These are phyloP conservation scores for Polymixis lichenea DNA, from an alignment of 2,888 invertebrate species.

Conservation along the genomic window DNA sequence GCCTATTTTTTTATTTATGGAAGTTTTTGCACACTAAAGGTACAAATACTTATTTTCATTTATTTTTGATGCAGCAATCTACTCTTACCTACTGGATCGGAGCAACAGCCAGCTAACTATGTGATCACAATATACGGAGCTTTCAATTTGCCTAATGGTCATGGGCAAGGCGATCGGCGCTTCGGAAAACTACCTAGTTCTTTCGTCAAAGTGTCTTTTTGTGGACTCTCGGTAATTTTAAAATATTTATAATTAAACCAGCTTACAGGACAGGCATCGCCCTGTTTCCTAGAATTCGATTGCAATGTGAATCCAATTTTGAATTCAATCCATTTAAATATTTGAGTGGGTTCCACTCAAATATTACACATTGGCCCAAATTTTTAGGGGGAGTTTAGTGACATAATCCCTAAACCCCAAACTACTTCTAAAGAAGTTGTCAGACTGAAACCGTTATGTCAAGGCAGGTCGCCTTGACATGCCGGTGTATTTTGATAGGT, in stretches of 20 bases:
- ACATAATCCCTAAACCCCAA: background rate
- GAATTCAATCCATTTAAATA: background rate
- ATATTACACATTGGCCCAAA: no score
- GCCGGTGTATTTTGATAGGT: background rate
- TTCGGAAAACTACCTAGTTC: constrained; percentile 78
- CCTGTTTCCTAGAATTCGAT: no score
- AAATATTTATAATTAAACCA: background rate
- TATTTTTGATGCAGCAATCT: constrained; percentile 90
- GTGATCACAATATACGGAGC: constrained; percentile 90
- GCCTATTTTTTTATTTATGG: background rate
- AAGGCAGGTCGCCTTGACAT: background rate
- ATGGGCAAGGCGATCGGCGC: constrained; percentile 69
- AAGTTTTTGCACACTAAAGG: background rate
- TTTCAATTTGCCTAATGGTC: constrained; percentile 78
- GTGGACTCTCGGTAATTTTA: constrained; percentile 78
- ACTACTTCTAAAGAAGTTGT: background rate
- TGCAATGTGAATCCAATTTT: background rate
- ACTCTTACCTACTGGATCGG: constrained; percentile 91
- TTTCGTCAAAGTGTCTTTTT: constrained; percentile 80
- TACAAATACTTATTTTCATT: background rate
- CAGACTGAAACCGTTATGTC: background rate
- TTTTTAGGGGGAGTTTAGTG: background rate
- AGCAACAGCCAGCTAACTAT: constrained; percentile 89
- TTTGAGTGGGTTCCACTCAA: no score
- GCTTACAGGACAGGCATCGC: background rate